Conservation (phyloP, 2,797 vertebrate species). For the Spondyliosoma cantharus region DNA sequence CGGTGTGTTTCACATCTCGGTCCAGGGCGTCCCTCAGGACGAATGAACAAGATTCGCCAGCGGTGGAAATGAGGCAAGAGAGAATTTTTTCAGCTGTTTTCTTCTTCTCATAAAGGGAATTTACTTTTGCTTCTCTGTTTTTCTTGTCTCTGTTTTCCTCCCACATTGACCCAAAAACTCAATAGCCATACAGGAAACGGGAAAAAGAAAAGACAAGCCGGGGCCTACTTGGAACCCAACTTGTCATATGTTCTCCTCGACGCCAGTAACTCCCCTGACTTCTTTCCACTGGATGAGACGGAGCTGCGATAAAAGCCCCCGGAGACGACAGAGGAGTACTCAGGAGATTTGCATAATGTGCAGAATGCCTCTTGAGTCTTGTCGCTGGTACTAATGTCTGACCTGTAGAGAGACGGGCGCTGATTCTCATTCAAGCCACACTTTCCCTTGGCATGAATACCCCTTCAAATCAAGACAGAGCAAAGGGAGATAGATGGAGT, state of each 20-base stretch:
- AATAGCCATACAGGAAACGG: constrained; percentile 18
- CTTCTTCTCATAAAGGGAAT: constrained; percentile 22
- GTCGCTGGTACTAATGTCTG: constrained; percentile 69
- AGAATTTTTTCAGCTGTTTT: neutral
- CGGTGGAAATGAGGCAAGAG: constrained; percentile 18
- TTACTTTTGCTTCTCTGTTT: constrained; percentile 18
- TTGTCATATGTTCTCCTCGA: constrained; percentile 34
- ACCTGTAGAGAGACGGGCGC: constrained; percentile 68
- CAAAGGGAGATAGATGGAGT: constrained; percentile 43
- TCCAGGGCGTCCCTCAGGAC: constrained; percentile 20
- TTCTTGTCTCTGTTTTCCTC: constrained; percentile 18
- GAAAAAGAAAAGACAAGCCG: constrained; percentile 6
- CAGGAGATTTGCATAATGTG: constrained; percentile 56
- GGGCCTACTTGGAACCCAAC: constrained; percentile 49
- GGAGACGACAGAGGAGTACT: constrained; percentile 43
- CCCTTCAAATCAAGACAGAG: constrained; percentile 61
- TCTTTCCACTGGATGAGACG: constrained; percentile 46
- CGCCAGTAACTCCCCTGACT: constrained; percentile 40
- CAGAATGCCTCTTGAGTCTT: constrained; percentile 61
- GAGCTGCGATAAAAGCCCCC: constrained; percentile 44
- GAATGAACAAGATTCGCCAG: constrained; percentile 28
- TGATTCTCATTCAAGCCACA: constrained; percentile 77
- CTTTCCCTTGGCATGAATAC: constrained; percentile 59
- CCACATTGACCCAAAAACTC: constrained; percentile 22
- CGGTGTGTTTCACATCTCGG: constrained; percentile 40